These are phyloP conservation scores for Phoxinus dragarum DNA, from an alignment of 2,797 vertebrate species.

Conservation along the genomic window DNA sequence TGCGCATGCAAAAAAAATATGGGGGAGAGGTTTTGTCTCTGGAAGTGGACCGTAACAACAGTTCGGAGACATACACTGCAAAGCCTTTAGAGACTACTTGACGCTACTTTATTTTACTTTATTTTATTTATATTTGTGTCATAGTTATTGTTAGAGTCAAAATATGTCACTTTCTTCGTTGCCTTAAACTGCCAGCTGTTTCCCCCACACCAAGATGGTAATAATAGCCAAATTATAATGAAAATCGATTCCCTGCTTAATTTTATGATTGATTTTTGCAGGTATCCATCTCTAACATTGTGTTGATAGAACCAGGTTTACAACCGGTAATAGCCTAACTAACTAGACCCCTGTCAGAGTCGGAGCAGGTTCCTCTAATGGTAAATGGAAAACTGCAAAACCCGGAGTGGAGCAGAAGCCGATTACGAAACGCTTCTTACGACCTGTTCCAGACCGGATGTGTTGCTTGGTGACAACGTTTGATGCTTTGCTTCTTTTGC, in stretches of 20 bases:
- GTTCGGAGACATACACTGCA: no score
- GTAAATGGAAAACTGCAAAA: not conserved
- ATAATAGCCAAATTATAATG: not conserved
- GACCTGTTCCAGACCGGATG: not conserved
- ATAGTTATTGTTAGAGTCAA: not conserved
- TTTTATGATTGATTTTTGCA: not conserved
- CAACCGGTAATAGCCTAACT: no score
- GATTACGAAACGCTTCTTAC: not conserved
- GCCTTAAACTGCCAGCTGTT: not conserved
- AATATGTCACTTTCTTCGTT: not conserved
- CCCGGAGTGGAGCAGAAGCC: not conserved
- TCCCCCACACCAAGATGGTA: not conserved
- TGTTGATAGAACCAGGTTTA: not conserved
- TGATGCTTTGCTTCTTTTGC: not conserved
- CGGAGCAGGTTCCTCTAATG: not conserved
- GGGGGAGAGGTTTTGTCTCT: not conserved
- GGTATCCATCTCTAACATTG: not conserved
- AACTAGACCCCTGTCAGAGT: not conserved
- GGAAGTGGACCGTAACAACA: no score
- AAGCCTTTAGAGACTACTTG: not conserved
- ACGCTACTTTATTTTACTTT: no score
- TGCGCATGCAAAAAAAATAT: not conserved
- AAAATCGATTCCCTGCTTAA: not conserved
- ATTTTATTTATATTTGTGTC: no score
- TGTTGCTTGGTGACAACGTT: constrained; percentile 3